A percentile compares a stretch with the other conserved stretches of the same genome.
phyloP scores from a whole-genome alignment of 2,797 vertebrate species.

The Characodon lateralis region DNA sequence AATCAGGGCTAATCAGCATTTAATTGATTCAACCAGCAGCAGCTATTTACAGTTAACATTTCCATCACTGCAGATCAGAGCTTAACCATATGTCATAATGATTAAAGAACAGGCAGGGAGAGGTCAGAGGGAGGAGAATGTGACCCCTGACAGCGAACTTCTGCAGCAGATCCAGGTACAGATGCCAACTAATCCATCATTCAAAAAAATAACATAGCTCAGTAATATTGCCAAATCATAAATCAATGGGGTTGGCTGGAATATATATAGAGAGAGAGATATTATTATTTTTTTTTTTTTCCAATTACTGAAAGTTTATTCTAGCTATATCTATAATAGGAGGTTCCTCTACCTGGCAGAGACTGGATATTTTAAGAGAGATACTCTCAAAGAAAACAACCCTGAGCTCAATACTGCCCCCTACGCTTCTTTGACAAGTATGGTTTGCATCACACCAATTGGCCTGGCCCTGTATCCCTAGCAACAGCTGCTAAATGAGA shows the following conservation, averaged over 20 bases:
- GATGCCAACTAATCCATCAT: not conserved
- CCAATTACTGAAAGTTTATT: slow-evolving; percentile 1
- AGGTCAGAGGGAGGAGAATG: slow-evolving; percentile 20
- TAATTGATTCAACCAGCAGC: slow-evolving; percentile 62
- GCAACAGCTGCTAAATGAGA: slow-evolving; percentile 76
- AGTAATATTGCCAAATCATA: not conserved
- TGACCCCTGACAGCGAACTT: slow-evolving; percentile 25
- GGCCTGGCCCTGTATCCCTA: slow-evolving; percentile 74
- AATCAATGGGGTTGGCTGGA: slow-evolving; percentile 6
- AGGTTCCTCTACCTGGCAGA: slow-evolving; percentile 1
- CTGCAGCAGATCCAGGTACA: slow-evolving; percentile 1
- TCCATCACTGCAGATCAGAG: slow-evolving; percentile 50
- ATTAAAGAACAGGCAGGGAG: slow-evolving; percentile 17
- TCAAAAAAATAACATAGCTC: not conserved
- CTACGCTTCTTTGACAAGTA: slow-evolving; percentile 62
- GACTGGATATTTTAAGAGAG: slow-evolving; percentile 25
- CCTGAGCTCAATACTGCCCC: slow-evolving; percentile 76
- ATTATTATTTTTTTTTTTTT: not conserved
- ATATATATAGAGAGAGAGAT: not conserved
- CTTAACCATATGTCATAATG: slow-evolving; percentile 57
- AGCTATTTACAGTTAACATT: slow-evolving; percentile 58
- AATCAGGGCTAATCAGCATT: slow-evolving; percentile 68
- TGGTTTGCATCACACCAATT: slow-evolving; percentile 67
- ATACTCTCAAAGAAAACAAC: slow-evolving; percentile 3
- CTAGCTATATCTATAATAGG: not conserved